Evolutionary conservation across 1,140 invertebrate species (phyloP).

Genomic region (Philaenus spumarius): DNA sequence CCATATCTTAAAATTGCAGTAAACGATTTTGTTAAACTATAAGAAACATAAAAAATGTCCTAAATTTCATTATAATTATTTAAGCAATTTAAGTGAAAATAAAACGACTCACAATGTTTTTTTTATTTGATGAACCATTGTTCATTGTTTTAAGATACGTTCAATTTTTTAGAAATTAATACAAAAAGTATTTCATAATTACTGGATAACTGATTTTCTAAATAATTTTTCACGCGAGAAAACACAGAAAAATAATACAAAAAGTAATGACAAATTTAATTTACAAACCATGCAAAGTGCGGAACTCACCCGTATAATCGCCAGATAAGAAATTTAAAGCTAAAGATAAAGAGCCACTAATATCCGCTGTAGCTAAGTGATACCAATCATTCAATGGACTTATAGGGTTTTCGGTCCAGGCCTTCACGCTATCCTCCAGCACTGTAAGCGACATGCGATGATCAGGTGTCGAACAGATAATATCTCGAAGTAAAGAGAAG

Average conservation of each 20-base stretch:
- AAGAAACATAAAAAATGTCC: too few species aligned
- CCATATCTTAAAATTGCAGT: too few species aligned
- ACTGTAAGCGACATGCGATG: constrained; percentile 67
- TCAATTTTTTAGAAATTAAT: too few species aligned
- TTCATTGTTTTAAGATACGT: too few species aligned
- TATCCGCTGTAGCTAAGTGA: constrained; percentile 32
- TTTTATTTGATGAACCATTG: too few species aligned
- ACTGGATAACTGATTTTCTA: too few species aligned
- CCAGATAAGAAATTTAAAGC: constrained; percentile 84
- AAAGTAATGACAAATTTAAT: too few species aligned
- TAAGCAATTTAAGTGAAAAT: too few species aligned
- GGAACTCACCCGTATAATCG: constrained; percentile 58
- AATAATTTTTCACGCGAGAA: background rate
- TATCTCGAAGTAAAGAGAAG: constrained; percentile 71
- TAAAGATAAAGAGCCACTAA: constrained; percentile 74
- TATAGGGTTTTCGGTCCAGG: constrained; percentile 75
- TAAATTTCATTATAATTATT: too few species aligned
- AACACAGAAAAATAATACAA: background rate
- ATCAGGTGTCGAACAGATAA: constrained; percentile 74
- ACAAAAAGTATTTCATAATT: too few species aligned
- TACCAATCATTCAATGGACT: constrained; percentile 79
- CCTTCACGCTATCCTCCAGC: constrained; percentile 65
- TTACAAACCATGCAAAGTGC: background rate
- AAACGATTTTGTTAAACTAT: too few species aligned
- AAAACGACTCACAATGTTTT: too few species aligned